Conservation (phyloP, 2,888 invertebrate species). For the Andrena hattorfiana region DNA sequence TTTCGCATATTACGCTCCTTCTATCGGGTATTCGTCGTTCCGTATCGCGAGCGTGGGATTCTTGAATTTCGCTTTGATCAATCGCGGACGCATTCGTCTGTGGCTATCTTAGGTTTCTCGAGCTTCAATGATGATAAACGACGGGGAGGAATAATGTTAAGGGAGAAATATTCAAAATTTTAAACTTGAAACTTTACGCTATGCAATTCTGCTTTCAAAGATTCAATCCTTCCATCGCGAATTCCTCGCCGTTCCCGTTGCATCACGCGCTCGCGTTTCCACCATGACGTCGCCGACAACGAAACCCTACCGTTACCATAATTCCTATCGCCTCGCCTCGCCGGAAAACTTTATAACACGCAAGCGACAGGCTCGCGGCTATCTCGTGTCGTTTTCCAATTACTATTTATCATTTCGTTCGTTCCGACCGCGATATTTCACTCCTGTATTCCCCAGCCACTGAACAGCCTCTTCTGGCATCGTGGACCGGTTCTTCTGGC, state of each 20-base stretch:
- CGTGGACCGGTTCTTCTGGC: conserved; percentile 36
- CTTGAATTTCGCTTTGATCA: background rate
- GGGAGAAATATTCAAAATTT: too few relatives aligned
- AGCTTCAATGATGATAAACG: background rate
- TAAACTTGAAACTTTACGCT: too few relatives aligned
- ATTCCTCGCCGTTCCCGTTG: too few relatives aligned
- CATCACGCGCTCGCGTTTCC: background rate
- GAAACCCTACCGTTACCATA: background rate
- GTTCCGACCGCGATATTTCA: background rate
- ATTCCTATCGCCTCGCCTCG: background rate
- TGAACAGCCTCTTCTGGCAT: background rate
- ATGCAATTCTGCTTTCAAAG: too few relatives aligned
- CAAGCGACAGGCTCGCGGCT: background rate
- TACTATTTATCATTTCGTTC: conserved; percentile 13
- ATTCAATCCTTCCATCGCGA: too few relatives aligned
- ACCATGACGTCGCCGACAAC: background rate
- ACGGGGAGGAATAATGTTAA: background rate
- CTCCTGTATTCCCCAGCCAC: background rate
- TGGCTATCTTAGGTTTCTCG: background rate
- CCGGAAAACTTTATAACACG: conserved; percentile 3
- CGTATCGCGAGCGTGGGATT: background rate
- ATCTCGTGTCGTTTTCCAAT: conserved; percentile 20
- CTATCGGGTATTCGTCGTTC: background rate
- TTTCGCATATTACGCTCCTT: conserved; percentile 1
- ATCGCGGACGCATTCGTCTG: background rate